phyloP scores from a whole-genome alignment of 2,888 invertebrate species.

The Luffia ferchaultella region DNA sequence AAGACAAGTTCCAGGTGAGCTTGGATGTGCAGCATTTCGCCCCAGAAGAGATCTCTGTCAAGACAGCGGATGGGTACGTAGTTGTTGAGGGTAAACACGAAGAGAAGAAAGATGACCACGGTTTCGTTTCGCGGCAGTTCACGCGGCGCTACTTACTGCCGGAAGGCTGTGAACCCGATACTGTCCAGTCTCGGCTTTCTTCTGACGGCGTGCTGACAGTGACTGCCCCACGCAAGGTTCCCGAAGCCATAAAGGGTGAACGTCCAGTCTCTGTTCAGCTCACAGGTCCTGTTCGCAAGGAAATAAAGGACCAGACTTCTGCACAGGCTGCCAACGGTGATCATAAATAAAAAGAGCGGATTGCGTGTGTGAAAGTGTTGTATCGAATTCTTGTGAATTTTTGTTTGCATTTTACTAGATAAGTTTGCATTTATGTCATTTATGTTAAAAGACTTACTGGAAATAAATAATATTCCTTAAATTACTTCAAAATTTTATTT shows the following conservation, averaged over 20 bases:
- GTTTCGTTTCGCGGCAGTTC: conserved; percentile 78
- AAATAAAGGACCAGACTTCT: conserved; percentile 46
- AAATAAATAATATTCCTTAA: too few species aligned
- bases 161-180: conserved; percentile 72
- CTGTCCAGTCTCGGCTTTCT: conserved; percentile 75
- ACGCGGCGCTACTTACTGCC: conserved; percentile 79
- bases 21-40: conserved; percentile 80
- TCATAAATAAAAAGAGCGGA: neutral
- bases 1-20: conserved; percentile 63
- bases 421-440: too few species aligned
- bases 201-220: conserved; percentile 79
- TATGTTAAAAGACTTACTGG: too few species aligned
- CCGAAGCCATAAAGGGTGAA: conserved; percentile 43
- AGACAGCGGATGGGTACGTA: conserved; percentile 74
- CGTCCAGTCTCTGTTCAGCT: conserved; percentile 67
- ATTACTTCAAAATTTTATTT: too few species aligned
- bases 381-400: too few species aligned
- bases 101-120: conserved; percentile 78
- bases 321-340: neutral
- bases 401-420: too few species aligned
- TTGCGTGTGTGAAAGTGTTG: neutral
- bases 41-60: conserved; percentile 79
- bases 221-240: conserved; percentile 64
- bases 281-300: conserved; percentile 67
- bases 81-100: conserved; percentile 82